Percentiles rank a stretch among this genome's conserved stretches.
Evolutionary conservation across 1,140 invertebrate species (phyloP).

Genomic region (Macrobrachium nipponense): DNA sequence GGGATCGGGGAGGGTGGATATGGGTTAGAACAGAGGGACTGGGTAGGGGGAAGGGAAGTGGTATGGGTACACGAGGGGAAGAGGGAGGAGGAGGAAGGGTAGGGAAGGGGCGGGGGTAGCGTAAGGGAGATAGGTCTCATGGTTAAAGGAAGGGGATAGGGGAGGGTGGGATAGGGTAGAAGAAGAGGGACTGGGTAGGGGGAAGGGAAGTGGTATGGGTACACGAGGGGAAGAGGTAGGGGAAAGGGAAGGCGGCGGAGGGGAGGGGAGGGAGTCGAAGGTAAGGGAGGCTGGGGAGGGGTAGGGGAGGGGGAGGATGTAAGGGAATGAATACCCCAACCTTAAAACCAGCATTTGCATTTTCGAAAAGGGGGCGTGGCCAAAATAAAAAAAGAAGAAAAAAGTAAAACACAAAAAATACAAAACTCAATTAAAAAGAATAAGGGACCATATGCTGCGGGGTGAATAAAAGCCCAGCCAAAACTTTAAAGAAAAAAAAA

Average conservation of each 20-base stretch:
- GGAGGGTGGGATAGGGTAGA: conserved; percentile 44
- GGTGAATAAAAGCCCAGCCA: too few relatives aligned
- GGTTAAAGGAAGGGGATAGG: not conserved
- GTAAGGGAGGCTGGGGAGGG: not conserved
- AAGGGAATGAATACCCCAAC: not conserved
- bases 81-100: conserved; percentile 55
- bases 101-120: not conserved
- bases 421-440: too few relatives aligned
- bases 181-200: conserved; percentile 4
- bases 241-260: not conserved
- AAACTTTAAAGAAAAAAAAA: too few relatives aligned
- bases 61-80: conserved; percentile 62
- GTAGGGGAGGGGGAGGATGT: not conserved
- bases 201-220: conserved; percentile 65
- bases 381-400: too few relatives aligned
- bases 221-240: conserved; percentile 62
- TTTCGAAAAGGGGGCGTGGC: too few relatives aligned
- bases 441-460: too few relatives aligned
- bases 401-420: too few relatives aligned
- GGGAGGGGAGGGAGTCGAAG: not conserved
- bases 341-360: too few relatives aligned
- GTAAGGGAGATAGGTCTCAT: not conserved
- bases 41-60: not conserved
- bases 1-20: conserved; percentile 55
- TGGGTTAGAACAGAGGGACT: not conserved